Evolutionary conservation across 2,113 vertebrate species (phyloP).

Genomic region (Sarotherodon lohbergeri): DNA sequence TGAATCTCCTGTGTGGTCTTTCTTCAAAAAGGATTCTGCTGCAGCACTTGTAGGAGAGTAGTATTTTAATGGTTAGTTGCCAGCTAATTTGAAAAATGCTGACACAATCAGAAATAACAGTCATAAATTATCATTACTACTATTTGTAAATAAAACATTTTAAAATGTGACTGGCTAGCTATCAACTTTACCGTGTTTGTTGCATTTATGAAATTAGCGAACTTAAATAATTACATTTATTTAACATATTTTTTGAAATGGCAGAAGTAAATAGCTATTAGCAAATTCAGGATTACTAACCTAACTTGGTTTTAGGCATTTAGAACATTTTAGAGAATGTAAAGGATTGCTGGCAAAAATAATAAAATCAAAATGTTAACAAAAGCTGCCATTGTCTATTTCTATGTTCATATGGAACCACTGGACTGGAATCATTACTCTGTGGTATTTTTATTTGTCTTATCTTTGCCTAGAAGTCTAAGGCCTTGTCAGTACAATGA

Average conservation of each 20-base stretch:
- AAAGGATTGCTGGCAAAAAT: not conserved
- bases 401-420: not conserved
- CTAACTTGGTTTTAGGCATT: not conserved
- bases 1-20: not conserved
- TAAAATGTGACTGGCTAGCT: not conserved
- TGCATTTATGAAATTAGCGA: not conserved
- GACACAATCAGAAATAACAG: not conserved
- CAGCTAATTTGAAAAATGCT: not conserved
- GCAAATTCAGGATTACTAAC: not conserved
- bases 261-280: not conserved
- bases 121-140: not conserved
- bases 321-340: not conserved
- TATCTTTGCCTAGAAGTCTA: not conserved
- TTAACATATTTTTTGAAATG: not conserved
- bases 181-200: not conserved
- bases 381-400: not conserved
- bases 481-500: not conserved
- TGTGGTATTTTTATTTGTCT: not conserved
- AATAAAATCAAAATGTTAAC: not conserved
- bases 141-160: not conserved
- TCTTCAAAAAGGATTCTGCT: not conserved
- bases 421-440: not conserved
- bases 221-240: not conserved
- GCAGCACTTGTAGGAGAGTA: not conserved
- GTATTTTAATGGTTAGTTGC: not conserved